phyloP scores from a whole-genome alignment of 1,140 invertebrate species.

The Megalonaias nervosa region DNA sequence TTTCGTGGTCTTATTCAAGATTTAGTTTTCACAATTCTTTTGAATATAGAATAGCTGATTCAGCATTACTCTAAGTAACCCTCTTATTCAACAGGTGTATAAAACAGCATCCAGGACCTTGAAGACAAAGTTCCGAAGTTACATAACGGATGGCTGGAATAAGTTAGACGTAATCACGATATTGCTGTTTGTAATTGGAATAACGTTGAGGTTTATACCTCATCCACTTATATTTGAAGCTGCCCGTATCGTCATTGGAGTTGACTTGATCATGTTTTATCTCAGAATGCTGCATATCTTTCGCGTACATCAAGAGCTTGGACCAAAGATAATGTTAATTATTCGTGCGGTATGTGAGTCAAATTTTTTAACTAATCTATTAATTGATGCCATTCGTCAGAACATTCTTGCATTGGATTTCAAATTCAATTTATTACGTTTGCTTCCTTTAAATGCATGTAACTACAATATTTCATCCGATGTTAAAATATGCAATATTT shows the following conservation, averaged over 20 bases:
- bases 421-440: no score
- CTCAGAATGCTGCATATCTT: slow-evolving; percentile 69
- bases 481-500: no score
- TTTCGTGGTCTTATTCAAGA: no score
- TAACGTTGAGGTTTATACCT: slow-evolving; percentile 63
- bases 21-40: no score
- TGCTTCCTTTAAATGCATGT: no score
- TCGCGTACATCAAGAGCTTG: slow-evolving; percentile 68
- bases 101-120: slow-evolving; percentile 48
- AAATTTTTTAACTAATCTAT: no score
- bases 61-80: neutral
- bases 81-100: slow-evolving; percentile 41
- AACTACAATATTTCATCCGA: no score
- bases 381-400: no score
- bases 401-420: no score
- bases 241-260: slow-evolving; percentile 62
- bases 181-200: slow-evolving; percentile 61
- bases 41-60: neutral
- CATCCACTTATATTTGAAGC: slow-evolving; percentile 50
- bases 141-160: slow-evolving; percentile 69
- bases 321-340: slow-evolving; percentile 74
- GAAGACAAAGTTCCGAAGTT: slow-evolving; percentile 58
- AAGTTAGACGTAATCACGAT: slow-evolving; percentile 67
- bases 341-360: slow-evolving; percentile 69
- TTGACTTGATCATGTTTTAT: slow-evolving; percentile 68